Base-by-base conservation (phyloP, 2,113 vertebrate genomes). In the Zosterops japonicus region DNA sequence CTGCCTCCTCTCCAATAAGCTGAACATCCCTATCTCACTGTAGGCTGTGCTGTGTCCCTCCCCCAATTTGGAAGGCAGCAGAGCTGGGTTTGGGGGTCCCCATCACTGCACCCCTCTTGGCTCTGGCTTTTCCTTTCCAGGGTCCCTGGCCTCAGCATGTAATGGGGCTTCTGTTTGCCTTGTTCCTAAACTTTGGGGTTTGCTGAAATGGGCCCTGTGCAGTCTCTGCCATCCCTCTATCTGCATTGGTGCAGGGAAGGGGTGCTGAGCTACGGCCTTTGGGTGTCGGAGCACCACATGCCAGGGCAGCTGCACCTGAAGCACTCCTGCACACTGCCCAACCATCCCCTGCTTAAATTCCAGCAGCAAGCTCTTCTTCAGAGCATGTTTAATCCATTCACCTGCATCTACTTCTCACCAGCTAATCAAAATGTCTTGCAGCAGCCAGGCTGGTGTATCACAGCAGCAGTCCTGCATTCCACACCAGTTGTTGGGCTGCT, bases 201-300 rank as follows among this genome's bases (percentile, higher is more conserved):
- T 76, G 33, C 39, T 59, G 61, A 64, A 75, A 36, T 6, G 35
- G 29, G 33, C 14, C 19, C 41, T 22, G 13, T 69, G 24, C 72
- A 23, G 56, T 21, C 27, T 12, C 61, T 83, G 15, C 35, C 2
- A 1, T 20, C 52, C 70, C 49, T 42, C 35, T 4, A 8, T 23
- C 49, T 35, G 7, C 1, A 1, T 0, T 36, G 77, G 16, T 5
- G 5, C 41, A 76, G 23, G 63, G 53, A 50, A 59, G 12, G 60
- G 60, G 14, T 18, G 25, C 65, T 47, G 79, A 79, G 29, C 49
- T 41, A 23, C 35, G 23, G 39, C 41, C 44, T 53, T 33, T 14
- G 35, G 6, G 12, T 63, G 16, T 2, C 1, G 33, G 39, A 67
- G 24, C 12, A 14, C 0, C 1, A 8, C 1, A 8, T 35, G 52